These are phyloP conservation scores for Toxotes jaculatrix DNA, from an alignment of 2,113 vertebrate species.

Conservation along the genomic window DNA sequence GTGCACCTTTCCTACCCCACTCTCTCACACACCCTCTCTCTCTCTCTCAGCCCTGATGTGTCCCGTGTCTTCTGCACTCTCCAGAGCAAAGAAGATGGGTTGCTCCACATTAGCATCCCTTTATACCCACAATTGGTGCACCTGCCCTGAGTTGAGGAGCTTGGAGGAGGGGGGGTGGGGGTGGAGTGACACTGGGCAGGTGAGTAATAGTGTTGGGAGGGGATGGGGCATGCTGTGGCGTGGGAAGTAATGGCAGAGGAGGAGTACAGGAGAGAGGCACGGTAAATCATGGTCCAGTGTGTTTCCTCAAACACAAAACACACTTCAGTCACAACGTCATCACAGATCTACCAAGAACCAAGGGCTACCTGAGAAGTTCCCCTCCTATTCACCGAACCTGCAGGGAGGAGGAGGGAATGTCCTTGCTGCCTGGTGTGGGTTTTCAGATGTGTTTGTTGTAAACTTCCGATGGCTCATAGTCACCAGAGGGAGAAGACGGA, in stretches of 20 bases:
- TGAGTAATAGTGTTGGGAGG: slow-evolving; percentile 16
- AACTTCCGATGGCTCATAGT: no score
- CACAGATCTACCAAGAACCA: no score
- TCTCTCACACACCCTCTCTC: slow-evolving; percentile 43
- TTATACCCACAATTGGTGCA: slow-evolving; percentile 75
- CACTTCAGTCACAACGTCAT: no score
- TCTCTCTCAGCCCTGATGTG: slow-evolving; percentile 24
- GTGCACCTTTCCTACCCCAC: slow-evolving; percentile 73
- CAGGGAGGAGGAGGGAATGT: no score
- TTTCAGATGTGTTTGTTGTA: no score
- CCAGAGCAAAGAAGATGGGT: slow-evolving; percentile 71
- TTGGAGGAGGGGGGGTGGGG: neutral
- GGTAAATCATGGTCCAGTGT: no score
- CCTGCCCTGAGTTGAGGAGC: slow-evolving; percentile 72
- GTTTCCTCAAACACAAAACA: no score
- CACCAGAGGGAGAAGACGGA: no score
- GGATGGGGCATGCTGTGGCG: neutral
- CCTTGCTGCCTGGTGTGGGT: no score
- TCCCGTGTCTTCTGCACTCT: slow-evolving; percentile 37
- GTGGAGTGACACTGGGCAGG: slow-evolving; percentile 54
- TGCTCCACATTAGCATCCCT: slow-evolving; percentile 60
- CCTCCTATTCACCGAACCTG: no score
- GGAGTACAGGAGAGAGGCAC: slow-evolving; percentile 14
- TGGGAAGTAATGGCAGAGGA: neutral
- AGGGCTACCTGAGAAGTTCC: no score